These are phyloP conservation scores for Acleris sparsana DNA, from an alignment of 2,888 invertebrate genomes.

Conservation along the genomic window DNA sequence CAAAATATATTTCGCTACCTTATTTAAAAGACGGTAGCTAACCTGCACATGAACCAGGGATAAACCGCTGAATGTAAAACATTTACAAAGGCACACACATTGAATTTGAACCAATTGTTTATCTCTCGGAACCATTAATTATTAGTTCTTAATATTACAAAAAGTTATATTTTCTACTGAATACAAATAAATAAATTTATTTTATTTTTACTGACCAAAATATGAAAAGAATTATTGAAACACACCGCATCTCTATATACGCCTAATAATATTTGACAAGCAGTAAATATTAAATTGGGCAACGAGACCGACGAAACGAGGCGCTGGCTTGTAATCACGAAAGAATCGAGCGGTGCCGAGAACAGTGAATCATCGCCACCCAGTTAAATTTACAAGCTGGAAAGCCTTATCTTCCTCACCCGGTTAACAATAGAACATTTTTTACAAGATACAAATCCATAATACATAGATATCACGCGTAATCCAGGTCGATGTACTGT, in stretches of 20 bases:
- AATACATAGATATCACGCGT: conserved; percentile 60
- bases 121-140: no score
- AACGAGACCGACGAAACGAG: conserved; percentile 58
- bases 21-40: neutral
- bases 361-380: conserved; percentile 68
- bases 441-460: conserved; percentile 61
- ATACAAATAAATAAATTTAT: no score
- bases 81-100: neutral
- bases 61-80: neutral
- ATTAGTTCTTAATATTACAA: no score
- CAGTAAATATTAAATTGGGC: conserved; percentile 74
- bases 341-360: conserved; percentile 48
- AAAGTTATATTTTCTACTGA: no score
- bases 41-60: neutral
- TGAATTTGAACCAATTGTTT: no score
- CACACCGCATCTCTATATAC: conserved; percentile 57
- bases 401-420: conserved; percentile 62
- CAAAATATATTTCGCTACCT: conserved; percentile 14
- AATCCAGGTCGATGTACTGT: conserved; percentile 54
- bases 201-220: no score
- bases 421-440: conserved; percentile 71
- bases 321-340: conserved; percentile 59
- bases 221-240: conserved; percentile 43
- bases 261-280: conserved; percentile 71
- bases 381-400: conserved; percentile 67